These are phyloP conservation scores for Buceros bicornis DNA, from an alignment of 2,797 vertebrate species.

Conservation along the genomic window DNA sequence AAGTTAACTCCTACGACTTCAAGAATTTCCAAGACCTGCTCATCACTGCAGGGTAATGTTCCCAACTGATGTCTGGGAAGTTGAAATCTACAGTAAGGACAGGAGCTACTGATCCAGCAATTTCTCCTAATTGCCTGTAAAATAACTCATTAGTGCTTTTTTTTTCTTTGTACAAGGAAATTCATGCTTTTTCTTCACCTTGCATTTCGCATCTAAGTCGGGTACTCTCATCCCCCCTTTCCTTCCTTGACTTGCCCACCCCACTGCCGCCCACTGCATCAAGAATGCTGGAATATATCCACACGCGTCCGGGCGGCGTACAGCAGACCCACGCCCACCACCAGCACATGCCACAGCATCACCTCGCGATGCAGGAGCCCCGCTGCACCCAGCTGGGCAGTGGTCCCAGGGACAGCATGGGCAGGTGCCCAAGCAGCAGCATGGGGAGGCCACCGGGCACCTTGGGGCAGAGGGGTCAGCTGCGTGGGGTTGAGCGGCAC, in stretches of 20 bases:
- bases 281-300: neutral
- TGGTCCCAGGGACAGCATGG: fast-evolving
- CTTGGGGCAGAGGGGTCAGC: neutral
- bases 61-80: neutral
- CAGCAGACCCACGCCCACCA: neutral
- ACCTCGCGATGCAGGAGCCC: too few relatives aligned
- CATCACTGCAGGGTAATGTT: neutral
- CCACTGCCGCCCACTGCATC: fast-evolving
- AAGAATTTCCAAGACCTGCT: neutral
- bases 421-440: neutral
- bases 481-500: fast-evolving
- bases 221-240: neutral
- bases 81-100: neutral
- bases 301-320: fast-evolving
- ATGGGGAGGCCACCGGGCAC: fast-evolving
- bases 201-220: neutral
- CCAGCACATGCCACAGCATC: fast-evolving
- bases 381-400: neutral
- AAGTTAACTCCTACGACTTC: neutral
- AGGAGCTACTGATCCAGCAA: neutral
- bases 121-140: neutral
- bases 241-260: neutral
- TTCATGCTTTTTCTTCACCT: neutral
- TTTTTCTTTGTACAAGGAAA: neutral
- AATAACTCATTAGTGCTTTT: neutral